Conservation (phyloP, 2,888 invertebrate species). For the Corbicula japonica region DNA sequence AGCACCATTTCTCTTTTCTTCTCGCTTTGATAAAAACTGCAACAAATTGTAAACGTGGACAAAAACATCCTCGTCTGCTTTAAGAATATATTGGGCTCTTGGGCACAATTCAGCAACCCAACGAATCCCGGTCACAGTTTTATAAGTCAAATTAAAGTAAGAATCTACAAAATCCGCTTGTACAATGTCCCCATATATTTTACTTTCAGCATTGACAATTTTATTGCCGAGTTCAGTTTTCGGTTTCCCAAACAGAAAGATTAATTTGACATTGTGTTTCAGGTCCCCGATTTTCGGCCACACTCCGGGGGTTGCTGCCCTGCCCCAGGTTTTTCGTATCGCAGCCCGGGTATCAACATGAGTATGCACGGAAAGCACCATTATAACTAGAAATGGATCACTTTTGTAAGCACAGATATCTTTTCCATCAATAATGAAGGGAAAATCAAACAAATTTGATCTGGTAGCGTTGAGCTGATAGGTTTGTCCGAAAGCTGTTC, state of each 20-base stretch:
- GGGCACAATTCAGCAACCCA: constrained; percentile 67
- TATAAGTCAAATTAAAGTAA: constrained; percentile 66
- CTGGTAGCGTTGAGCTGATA: constrained; percentile 37
- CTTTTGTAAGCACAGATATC: constrained; percentile 43
- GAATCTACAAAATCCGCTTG: constrained; percentile 70
- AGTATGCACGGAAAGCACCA: constrained; percentile 67
- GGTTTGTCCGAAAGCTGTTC: constrained; percentile 28
- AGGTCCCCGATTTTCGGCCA: constrained; percentile 63
- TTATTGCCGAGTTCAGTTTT: constrained; percentile 37
- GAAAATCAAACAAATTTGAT: constrained; percentile 47
- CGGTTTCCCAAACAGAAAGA: constrained; percentile 69
- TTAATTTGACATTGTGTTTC: constrained; percentile 57
- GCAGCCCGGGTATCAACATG: constrained; percentile 68
- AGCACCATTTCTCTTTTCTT: constrained; percentile 41
- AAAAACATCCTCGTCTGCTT: constrained; percentile 73
- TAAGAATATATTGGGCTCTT: constrained; percentile 65
- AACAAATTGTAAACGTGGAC: constrained; percentile 64
- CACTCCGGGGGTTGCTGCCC: constrained; percentile 63
- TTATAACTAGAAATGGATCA: constrained; percentile 67
- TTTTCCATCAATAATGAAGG: constrained; percentile 40
- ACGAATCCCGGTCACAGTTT: constrained; percentile 66
- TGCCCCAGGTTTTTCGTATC: constrained; percentile 73
- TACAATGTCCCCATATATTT: constrained; percentile 61
- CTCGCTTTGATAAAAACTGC: constrained; percentile 38
- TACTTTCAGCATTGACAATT: constrained; percentile 58